phyloP scores from a whole-genome alignment of 2,888 invertebrate species.

The Rotaria sp. region DNA sequence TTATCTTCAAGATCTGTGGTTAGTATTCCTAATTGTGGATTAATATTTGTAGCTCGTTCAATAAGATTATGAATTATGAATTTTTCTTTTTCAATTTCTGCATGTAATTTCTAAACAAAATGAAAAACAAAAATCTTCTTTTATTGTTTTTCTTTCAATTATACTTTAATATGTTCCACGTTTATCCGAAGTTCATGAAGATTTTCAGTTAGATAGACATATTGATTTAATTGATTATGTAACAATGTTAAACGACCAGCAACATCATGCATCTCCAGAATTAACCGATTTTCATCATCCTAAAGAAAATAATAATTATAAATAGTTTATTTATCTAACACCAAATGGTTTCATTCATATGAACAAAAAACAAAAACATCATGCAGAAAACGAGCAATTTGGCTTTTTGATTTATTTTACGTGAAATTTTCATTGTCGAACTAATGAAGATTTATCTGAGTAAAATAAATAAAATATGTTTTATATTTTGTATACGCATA shows the following conservation, averaged over 20 bases:
- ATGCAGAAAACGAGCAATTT: background rate
- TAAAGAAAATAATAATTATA: background rate
- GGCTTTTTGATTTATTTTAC: background rate
- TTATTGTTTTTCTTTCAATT: background rate
- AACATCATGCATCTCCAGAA: background rate
- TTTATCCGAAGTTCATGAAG: background rate
- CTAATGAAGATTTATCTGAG: background rate
- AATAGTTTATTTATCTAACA: background rate
- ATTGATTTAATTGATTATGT: background rate
- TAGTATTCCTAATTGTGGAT: background rate
- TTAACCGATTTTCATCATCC: background rate
- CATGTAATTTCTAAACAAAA: background rate
- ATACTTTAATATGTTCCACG: background rate
- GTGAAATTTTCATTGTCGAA: background rate
- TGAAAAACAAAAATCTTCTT: background rate
- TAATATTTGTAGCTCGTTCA: background rate
- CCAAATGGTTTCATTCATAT: background rate
- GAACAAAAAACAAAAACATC: background rate
- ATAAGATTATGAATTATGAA: background rate
- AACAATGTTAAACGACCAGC: background rate
- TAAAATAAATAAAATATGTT: background rate
- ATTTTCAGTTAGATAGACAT: conserved; percentile 4
- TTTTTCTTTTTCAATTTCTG: background rate
- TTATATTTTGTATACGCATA: too few relatives aligned
- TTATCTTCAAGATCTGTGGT: background rate